phyloP scores from a whole-genome alignment of 2,113 vertebrate genomes.

The Hylia prasina region DNA sequence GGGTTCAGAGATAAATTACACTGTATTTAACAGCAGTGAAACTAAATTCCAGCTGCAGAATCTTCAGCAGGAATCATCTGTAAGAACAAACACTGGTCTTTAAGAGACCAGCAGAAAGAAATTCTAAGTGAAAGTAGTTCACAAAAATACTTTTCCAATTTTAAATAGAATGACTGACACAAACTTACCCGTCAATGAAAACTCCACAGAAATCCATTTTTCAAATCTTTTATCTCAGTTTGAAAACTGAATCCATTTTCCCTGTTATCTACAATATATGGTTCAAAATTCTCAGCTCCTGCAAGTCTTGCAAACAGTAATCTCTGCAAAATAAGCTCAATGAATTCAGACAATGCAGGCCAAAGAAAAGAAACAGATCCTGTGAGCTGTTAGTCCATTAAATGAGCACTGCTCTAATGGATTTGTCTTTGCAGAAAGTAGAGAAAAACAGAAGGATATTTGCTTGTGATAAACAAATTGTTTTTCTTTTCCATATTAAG shows the following conservation, averaged over 20 bases:
- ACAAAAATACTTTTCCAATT: not conserved
- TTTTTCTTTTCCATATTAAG: not conserved
- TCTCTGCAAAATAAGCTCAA: not conserved
- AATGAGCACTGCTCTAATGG: not conserved
- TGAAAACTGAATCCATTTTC: not conserved
- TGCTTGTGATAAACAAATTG: not conserved
- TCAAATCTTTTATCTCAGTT: not conserved
- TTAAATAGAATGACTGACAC: not conserved
- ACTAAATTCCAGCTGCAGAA: not conserved
- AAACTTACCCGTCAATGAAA: not conserved
- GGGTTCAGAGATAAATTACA: not conserved
- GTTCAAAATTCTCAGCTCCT: not conserved
- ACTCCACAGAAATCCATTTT: not conserved
- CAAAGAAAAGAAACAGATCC: not conserved
- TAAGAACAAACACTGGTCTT: not conserved
- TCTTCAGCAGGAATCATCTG: not conserved
- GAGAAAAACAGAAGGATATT: not conserved
- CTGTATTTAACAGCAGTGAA: not conserved
- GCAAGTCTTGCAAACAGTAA: not conserved
- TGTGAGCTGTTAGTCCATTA: not conserved
- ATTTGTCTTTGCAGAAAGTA: not conserved
- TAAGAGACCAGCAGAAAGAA: not conserved
- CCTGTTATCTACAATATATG: not conserved
- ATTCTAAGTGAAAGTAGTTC: not conserved
- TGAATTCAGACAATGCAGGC: not conserved